These are phyloP conservation scores for Philotrypesis tridentata DNA, from an alignment of 1,140 invertebrate genomes.

Conservation along the genomic window DNA sequence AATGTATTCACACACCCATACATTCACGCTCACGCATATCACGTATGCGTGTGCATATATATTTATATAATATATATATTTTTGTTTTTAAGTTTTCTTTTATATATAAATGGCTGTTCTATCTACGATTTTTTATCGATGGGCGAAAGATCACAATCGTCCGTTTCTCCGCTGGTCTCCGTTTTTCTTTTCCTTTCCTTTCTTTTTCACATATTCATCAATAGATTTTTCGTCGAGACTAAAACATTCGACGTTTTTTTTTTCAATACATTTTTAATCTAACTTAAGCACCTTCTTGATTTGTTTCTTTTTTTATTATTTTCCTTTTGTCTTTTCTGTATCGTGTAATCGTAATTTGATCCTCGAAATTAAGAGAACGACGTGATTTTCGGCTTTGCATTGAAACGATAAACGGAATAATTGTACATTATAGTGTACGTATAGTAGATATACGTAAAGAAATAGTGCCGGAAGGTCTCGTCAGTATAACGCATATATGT, in stretches of 20 bases:
- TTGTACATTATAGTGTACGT: neutral
- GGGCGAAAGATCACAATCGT: slow-evolving; percentile 54
- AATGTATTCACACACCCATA: slow-evolving; percentile 45
- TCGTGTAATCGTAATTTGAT: neutral
- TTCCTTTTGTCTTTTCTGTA: too few species aligned
- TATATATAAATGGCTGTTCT: slow-evolving; percentile 48
- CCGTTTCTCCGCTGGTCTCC: slow-evolving; percentile 30
- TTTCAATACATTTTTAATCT: neutral
- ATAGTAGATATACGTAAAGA: slow-evolving; percentile 2
- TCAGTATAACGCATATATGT: neutral
- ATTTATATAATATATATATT: slow-evolving; percentile 37
- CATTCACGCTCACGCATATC: slow-evolving; percentile 45
- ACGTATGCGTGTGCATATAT: slow-evolving; percentile 51
- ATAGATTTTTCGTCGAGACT: neutral
- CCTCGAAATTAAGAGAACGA: neutral
- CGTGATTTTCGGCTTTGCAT: neutral
- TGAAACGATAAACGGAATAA: neutral
- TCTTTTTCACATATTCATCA: slow-evolving; percentile 2
- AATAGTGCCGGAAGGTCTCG: slow-evolving; percentile 16
- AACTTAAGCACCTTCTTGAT: slow-evolving; percentile 18
- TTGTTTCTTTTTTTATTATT: neutral
- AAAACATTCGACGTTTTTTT: slow-evolving; percentile 6
- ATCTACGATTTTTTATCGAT: slow-evolving; percentile 43
- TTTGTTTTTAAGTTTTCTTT: slow-evolving; percentile 27
- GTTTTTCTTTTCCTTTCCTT: neutral